phyloP scores from a whole-genome alignment of 2,113 vertebrate species.

The Ictalurus punctatus region DNA sequence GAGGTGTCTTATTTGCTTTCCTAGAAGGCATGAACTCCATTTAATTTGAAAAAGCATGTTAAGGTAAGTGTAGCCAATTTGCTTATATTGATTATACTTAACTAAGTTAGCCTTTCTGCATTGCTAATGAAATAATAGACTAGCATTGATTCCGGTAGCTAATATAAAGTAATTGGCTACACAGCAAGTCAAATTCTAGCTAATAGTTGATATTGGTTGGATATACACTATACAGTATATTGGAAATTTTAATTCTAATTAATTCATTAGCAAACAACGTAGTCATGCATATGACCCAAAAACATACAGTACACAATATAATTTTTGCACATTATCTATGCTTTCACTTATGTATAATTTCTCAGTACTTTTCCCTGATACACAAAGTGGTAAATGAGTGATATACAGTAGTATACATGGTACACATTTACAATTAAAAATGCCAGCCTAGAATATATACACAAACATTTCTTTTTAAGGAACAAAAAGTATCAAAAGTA shows the following conservation, averaged over 20 bases:
- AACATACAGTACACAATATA: neutral
- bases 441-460: neutral
- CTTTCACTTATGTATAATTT: neutral
- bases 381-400: neutral
- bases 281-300: neutral
- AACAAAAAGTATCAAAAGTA: neutral
- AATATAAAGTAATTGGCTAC: neutral
- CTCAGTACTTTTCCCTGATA: neutral
- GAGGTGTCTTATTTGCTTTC: no score
- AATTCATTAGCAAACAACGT: neutral
- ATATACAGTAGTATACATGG: no score
- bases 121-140: neutral
- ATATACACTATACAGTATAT: neutral
- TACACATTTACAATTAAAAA: neutral
- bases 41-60: no score
- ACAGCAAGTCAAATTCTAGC: neutral
- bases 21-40: no score
- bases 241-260: neutral
- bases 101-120: neutral
- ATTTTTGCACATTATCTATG: neutral
- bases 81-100: neutral
- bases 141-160: no score
- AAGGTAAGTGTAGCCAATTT: no score
- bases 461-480: neutral
- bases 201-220: neutral